Base-by-base conservation (phyloP, 2,113 vertebrate species). In the Condylura cristata region DNA sequence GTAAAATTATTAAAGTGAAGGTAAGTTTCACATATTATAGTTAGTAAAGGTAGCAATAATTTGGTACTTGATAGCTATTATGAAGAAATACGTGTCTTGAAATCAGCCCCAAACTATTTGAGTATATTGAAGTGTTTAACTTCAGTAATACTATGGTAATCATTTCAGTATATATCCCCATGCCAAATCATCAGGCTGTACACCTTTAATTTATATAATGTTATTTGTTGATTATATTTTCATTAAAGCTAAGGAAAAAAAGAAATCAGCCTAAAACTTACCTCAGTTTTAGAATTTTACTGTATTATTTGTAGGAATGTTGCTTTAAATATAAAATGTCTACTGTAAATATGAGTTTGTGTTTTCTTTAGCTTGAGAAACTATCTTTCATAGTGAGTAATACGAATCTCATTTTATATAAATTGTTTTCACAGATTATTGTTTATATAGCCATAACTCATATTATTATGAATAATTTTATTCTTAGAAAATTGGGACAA, bases 1-100 rank as follows among this genome's bases (percentile, higher is more conserved):
- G 99, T 98, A 99, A 99, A 97, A 99, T 99, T 97, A 99, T 99
- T 96, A 99, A 99, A 99, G 99, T 99, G 94, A 99, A 99, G 99
- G 99, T 99, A 88, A 98, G 98, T 97, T 91, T 91, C 28, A 74
- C 74, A 80, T 48, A 32, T 37, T 46, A 18, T 24, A 65, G 65
- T 39, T 63, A 6, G 80, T 53, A 61, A 68, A 89, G 87, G 32
- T 51, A 86, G 65, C 44, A 4, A 18, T 20, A 1, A 82, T 89
- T 66, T 70, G 37, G 70, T 93, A 26, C 16, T 56, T 11, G 78
- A 80, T 81, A 82, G 8, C 34, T 80, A 0, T 10, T 68, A 7
- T 32, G 8, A 90, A 78, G 78, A 91, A 34, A 75, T n/a, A 34
- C 1, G 0, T 89, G 41, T 89, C 39, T 70, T 61, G 83, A 90